A percentile compares a stretch with the other conserved stretches of the same genome.
These are phyloP conservation scores for Nettapus auritus DNA, from an alignment of 2,113 vertebrate genomes.

Conservation along the genomic window DNA sequence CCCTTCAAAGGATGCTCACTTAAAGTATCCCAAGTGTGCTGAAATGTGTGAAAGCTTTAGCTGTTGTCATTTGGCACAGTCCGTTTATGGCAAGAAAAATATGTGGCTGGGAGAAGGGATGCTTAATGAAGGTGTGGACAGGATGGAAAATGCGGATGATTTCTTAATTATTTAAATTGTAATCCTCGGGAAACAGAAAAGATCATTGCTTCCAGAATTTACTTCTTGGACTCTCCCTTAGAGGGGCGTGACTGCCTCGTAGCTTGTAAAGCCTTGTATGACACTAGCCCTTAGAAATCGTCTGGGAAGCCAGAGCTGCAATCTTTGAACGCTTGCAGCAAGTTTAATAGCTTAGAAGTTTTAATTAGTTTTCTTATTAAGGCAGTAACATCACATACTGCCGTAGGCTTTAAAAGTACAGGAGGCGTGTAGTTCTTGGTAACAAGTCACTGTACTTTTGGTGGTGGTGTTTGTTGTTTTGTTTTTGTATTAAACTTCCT, in stretches of 20 bases:
- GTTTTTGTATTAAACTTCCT: neutral
- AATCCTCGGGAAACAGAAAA: neutral
- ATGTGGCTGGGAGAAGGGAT: neutral
- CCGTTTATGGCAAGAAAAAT: neutral
- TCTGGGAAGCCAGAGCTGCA: neutral
- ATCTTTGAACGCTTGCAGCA: neutral
- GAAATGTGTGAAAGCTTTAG: neutral
- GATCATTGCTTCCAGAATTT: neutral
- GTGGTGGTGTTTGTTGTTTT: neutral
- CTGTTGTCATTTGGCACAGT: neutral
- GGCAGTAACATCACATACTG: neutral
- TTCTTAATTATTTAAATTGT: neutral
- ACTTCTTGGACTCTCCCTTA: neutral
- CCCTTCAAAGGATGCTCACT: neutral
- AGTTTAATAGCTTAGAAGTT: neutral
- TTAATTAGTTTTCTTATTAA: constrained; percentile 6
- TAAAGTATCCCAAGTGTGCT: neutral
- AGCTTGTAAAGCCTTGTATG: neutral
- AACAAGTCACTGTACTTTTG: neutral
- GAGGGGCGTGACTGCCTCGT: neutral
- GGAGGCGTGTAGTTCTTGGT: neutral
- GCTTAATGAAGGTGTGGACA: neutral
- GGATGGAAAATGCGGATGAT: neutral
- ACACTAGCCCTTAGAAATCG: neutral
- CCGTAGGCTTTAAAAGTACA: neutral